These are phyloP conservation scores for Anneissia japonica DNA, from an alignment of 35 echinoderm and acorn worm species.

Conservation along the genomic window DNA sequence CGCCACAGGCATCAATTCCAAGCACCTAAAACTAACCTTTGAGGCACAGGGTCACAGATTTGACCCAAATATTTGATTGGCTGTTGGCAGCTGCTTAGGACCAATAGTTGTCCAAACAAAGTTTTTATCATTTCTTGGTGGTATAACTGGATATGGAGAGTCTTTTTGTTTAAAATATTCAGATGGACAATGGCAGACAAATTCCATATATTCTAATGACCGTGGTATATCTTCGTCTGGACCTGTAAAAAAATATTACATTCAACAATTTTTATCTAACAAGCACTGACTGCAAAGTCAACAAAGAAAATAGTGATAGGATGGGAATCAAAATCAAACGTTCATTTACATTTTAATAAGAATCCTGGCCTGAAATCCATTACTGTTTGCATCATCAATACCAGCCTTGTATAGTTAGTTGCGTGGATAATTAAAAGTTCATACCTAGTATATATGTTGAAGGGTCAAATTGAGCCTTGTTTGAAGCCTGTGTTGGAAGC, in stretches of 20 bases:
- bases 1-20: too few relatives aligned
- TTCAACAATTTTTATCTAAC: too few relatives aligned
- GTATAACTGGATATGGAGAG: conserved; percentile 62
- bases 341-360: not conserved
- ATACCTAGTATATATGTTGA: conserved; percentile 86
- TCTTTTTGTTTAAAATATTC: conserved; percentile 69
- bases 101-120: conserved; percentile 86
- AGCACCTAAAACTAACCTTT: too few relatives aligned
- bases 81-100: not conserved
- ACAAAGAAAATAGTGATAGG: too few relatives aligned
- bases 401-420: not conserved
- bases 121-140: conserved; percentile 45
- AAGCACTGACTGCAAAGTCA: too few relatives aligned
- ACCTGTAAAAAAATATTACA: conserved; percentile 32
- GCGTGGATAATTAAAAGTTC: not conserved
- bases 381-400: not conserved
- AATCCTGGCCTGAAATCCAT: not conserved
- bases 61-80: not conserved
- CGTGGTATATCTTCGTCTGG: conserved; percentile 90
- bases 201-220: conserved; percentile 81
- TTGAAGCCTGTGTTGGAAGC: conserved; percentile 75
- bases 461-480: conserved; percentile 71
- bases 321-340: too few relatives aligned
- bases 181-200: conserved; percentile 87
- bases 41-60: too few relatives aligned